Conservation (phyloP, 2,888 invertebrate genomes). For the Cancer borealis region DNA sequence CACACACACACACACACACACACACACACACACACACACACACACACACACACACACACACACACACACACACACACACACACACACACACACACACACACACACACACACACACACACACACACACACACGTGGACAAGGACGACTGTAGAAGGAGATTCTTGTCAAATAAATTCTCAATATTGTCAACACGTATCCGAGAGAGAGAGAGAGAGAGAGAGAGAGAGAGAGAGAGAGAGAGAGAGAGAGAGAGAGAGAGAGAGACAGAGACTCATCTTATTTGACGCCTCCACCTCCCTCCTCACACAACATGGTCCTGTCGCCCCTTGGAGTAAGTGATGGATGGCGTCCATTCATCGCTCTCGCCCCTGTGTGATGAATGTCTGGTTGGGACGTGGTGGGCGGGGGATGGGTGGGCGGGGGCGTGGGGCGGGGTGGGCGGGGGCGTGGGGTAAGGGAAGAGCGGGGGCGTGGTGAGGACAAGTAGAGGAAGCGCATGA, state of each 20-base stretch:
- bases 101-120: background rate
- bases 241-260: constrained; percentile 40
- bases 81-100: background rate
- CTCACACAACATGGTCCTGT: background rate
- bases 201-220: constrained; percentile 37
- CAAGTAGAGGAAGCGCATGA: background rate
- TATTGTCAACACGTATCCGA: background rate
- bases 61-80: background rate
- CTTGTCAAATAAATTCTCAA: constrained; percentile 12
- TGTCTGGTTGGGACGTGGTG: background rate
- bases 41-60: constrained; percentile 32
- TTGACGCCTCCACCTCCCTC: constrained; percentile 11
- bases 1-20: constrained; percentile 27
- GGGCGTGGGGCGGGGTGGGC: background rate
- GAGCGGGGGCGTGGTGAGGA: background rate
- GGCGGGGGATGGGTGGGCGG: background rate
- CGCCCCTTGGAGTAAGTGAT: background rate
- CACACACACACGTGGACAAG: background rate
- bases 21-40: constrained; percentile 32
- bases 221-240: constrained; percentile 40
- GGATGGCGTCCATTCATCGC: constrained; percentile 29
- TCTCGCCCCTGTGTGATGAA: constrained; percentile 9
- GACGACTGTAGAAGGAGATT: background rate
- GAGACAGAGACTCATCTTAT: constrained; percentile 8
- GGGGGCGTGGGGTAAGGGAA: background rate